These are phyloP conservation scores for Salpingus planirostris DNA, from an alignment of 2,888 invertebrate species.

Conservation along the genomic window DNA sequence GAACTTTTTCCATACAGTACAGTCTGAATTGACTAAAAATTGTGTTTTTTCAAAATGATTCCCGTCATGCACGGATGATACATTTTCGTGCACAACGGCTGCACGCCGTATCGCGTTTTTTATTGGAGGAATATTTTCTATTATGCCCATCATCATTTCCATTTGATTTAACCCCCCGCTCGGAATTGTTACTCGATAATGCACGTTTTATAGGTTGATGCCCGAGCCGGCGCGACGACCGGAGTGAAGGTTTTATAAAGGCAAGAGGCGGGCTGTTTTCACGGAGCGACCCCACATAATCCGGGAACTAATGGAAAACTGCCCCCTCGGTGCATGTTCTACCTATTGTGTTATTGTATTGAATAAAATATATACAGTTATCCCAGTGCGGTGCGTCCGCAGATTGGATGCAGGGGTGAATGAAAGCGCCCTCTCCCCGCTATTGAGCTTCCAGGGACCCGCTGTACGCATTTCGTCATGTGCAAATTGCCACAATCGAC, in stretches of 20 bases:
- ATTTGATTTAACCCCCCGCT: slow-evolving; percentile 18
- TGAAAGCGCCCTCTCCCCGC: slow-evolving; percentile 9
- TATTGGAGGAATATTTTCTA: too few relatives aligned
- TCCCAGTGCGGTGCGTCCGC: slow-evolving; percentile 30
- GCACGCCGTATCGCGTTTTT: too few relatives aligned
- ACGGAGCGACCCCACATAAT: slow-evolving; percentile 36
- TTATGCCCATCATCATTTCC: slow-evolving; percentile 17
- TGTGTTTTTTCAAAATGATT: too few relatives aligned
- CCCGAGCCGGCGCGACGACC: slow-evolving; percentile 13
- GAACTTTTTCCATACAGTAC: too few relatives aligned
- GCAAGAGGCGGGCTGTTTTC: slow-evolving; percentile 33
- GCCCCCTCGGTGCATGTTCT: slow-evolving; percentile 33
- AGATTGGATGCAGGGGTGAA: slow-evolving; percentile 26
- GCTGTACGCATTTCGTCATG: too few relatives aligned
- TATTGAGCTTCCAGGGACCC: too few relatives aligned
- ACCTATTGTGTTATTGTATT: slow-evolving; percentile 38
- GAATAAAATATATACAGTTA: slow-evolving; percentile 41
- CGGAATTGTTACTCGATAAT: slow-evolving; percentile 14
- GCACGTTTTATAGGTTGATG: slow-evolving; percentile 25
- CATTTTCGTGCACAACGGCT: too few relatives aligned
- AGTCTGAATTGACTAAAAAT: too few relatives aligned
- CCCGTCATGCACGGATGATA: too few relatives aligned
- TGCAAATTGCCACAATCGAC: too few relatives aligned
- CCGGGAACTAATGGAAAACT: slow-evolving; percentile 36
- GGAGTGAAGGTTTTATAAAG: slow-evolving; percentile 19